Percentiles rank a stretch among this genome's conserved stretches.
Conservation (phyloP, 2,797 vertebrate species). For the Sciurus vulgaris region DNA sequence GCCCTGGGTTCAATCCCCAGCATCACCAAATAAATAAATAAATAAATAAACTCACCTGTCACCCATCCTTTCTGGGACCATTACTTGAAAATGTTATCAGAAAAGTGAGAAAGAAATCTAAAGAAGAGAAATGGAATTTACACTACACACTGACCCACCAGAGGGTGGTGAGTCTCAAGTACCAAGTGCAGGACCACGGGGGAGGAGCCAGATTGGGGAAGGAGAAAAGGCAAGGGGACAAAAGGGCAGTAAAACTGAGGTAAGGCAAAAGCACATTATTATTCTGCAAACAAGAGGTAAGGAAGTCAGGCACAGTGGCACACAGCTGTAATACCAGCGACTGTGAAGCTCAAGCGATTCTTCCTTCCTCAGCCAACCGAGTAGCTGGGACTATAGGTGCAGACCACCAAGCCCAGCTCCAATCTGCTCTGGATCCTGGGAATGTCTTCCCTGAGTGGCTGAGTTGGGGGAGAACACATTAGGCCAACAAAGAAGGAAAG, state of each 20-base stretch:
- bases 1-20: no score
- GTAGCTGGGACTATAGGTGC: no score
- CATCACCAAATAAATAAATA: not conserved
- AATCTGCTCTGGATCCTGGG: not conserved
- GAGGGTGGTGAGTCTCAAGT: no score
- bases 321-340: not conserved
- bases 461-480: not conserved
- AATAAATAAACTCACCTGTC: not conserved
- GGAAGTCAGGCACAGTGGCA: no score
- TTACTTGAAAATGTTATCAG: not conserved
- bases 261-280: not conserved
- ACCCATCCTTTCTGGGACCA: not conserved
- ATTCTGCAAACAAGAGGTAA: not conserved
- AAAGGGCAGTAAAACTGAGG: not conserved
- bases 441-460: not conserved
- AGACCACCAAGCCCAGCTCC: not conserved
- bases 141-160: not conserved
- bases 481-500: not conserved
- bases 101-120: conserved; percentile 36
- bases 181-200: no score
- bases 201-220: not conserved
- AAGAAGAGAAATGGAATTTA: not conserved
- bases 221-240: not conserved
- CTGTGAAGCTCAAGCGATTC: not conserved
- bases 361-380: no score